phyloP scores from a whole-genome alignment of 2,888 invertebrate species.

The Drosophila gaucha region DNA sequence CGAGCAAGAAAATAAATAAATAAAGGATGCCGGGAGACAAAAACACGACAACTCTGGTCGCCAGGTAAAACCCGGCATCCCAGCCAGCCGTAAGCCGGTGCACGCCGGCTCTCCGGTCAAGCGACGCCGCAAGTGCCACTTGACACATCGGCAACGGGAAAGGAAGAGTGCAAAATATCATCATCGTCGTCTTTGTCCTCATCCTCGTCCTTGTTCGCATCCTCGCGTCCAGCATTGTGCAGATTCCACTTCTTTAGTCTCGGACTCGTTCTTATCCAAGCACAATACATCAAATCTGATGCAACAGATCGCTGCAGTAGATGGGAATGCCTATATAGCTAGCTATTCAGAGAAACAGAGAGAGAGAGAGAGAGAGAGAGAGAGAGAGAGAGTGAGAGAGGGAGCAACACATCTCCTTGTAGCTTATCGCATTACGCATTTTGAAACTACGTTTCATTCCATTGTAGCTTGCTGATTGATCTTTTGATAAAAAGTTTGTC shows the following conservation, averaged over 20 bases:
- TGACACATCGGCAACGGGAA: slow-evolving; percentile 41
- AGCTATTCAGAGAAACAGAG: neutral
- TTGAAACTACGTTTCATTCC: slow-evolving; percentile 3
- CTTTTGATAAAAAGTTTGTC: neutral
- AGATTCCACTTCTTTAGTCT: slow-evolving; percentile 19
- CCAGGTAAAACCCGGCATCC: slow-evolving; percentile 26
- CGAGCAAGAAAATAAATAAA: slow-evolving; percentile 70
- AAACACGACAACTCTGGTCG: slow-evolving; percentile 32
- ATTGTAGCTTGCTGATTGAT: neutral
- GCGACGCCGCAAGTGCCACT: slow-evolving; percentile 59
- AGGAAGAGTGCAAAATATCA: neutral
- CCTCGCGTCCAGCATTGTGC: slow-evolving; percentile 17
- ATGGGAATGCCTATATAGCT: slow-evolving; percentile 20
- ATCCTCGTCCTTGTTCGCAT: neutral
- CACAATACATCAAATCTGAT: slow-evolving; percentile 42
- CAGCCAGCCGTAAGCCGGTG: slow-evolving; percentile 2
- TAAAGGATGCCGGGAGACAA: slow-evolving; percentile 52
- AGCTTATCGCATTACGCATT: slow-evolving; percentile 8
- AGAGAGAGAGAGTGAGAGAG: neutral
- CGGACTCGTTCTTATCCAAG: slow-evolving; percentile 7
- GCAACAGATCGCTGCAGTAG: slow-evolving; percentile 44
- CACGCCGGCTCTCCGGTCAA: slow-evolving; percentile 14
- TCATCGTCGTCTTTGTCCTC: neutral
- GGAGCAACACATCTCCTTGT: slow-evolving; percentile 7
- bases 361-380: neutral